A percentile compares a stretch with the other conserved stretches of the same genome.
These are phyloP conservation scores for Cryptus armator DNA, from an alignment of 2,888 invertebrate species.

Conservation along the genomic window DNA sequence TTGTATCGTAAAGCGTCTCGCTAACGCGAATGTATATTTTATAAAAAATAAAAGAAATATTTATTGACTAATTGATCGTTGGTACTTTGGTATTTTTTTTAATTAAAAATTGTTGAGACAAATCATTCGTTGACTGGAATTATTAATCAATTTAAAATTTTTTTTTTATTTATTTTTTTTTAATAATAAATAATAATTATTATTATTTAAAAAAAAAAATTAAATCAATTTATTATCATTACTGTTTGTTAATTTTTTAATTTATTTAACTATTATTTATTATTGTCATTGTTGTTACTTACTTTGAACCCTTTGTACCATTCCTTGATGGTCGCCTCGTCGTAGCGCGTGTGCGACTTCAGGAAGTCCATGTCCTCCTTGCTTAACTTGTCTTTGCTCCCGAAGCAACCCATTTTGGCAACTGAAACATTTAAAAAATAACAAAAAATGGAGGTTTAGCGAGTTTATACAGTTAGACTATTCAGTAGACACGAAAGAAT, in stretches of 20 bases:
- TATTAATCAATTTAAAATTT: no score
- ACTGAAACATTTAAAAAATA: constrained; percentile 80
- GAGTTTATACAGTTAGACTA: not conserved
- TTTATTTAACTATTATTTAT: not conserved
- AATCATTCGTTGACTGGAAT: no score
- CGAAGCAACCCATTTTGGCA: constrained; percentile 95
- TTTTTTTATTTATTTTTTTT: not conserved
- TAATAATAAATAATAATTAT: not conserved
- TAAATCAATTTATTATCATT: no score
- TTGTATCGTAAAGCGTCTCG: no score
- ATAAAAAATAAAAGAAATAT: no score
- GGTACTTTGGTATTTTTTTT: no score
- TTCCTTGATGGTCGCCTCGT: constrained; percentile 99
- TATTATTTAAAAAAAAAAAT: no score
- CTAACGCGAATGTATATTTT: not conserved
- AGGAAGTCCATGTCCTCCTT: constrained; percentile 99
- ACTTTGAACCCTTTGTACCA: constrained; percentile 99
- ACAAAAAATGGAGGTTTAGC: constrained; percentile 29
- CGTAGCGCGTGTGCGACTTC: constrained; percentile 98
- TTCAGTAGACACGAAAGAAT: not conserved
- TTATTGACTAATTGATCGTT: no score
- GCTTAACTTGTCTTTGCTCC: constrained; percentile 97
- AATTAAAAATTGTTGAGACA: no score
- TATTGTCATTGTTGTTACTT: constrained; percentile 82
- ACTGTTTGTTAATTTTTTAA: no score